These are phyloP conservation scores for Aphaenogaster rudis DNA, from an alignment of 1,140 invertebrate species.

Conservation along the genomic window DNA sequence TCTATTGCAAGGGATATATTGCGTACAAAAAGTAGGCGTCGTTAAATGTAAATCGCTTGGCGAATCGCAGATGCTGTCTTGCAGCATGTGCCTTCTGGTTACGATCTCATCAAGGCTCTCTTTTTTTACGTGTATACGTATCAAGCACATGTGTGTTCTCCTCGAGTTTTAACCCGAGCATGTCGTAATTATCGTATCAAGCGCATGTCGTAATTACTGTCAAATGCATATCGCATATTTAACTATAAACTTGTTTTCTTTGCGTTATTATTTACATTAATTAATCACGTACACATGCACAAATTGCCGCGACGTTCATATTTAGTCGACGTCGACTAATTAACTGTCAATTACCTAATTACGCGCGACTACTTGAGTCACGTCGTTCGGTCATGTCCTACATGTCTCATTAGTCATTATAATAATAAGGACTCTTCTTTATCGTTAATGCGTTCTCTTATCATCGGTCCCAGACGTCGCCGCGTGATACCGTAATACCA, in stretches of 20 bases:
- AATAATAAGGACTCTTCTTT: not conserved
- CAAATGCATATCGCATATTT: not conserved
- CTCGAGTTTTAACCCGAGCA: not conserved
- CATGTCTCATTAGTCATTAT: not conserved
- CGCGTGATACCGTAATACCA: not conserved
- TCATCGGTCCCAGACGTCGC: not conserved
- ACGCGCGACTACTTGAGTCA: not conserved
- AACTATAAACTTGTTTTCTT: not conserved
- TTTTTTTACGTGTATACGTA: too few species aligned
- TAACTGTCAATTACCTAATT: constrained; percentile 2
- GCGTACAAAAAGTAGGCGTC: not conserved
- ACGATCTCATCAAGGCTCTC: not conserved
- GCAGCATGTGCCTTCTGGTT: not conserved
- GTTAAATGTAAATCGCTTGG: not conserved
- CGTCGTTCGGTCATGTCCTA: not conserved
- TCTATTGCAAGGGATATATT: not conserved
- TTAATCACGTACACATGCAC: not conserved
- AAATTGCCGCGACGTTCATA: not conserved
- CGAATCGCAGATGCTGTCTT: not conserved
- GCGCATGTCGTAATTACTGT: not conserved
- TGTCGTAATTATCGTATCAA: not conserved
- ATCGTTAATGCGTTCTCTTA: not conserved
- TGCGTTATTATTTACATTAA: not conserved
- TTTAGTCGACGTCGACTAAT: constrained; percentile 1
- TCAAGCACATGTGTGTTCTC: not conserved